Evolutionary conservation across 2,113 vertebrate genomes (phyloP).

Genomic region (Rhizomys pruinosus): DNA sequence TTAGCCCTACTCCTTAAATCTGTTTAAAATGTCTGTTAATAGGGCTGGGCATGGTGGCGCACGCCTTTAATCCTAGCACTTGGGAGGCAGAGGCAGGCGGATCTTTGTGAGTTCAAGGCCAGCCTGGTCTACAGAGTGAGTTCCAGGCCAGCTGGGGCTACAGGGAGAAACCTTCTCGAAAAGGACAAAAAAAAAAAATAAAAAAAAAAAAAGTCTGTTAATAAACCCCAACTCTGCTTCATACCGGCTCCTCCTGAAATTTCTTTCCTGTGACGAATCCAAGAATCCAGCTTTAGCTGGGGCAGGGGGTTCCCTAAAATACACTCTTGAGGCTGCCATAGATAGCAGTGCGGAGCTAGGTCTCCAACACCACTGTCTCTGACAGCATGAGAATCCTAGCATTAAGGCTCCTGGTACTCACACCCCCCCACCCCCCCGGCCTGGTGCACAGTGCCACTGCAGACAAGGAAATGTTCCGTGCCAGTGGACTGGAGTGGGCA

Average conservation of each 20-base stretch:
- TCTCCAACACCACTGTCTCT: too few relatives aligned
- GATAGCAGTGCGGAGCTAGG: too few relatives aligned
- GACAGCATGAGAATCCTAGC: background rate
- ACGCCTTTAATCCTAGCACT: too few relatives aligned
- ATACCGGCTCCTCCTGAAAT: background rate
- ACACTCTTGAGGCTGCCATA: background rate
- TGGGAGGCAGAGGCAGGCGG: too few relatives aligned
- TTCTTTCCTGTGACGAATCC: background rate
- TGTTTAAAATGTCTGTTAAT: background rate
- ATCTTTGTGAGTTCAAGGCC: too few relatives aligned
- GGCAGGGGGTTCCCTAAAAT: too few relatives aligned
- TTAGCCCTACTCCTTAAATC: background rate
- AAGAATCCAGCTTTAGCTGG: background rate
- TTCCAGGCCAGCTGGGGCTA: too few relatives aligned
- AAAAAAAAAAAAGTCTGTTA: background rate
- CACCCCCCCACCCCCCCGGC: background rate
- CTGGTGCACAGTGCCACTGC: too few relatives aligned
- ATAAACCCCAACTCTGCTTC: background rate
- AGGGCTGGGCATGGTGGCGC: too few relatives aligned
- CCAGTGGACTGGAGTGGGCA: rapidly evolving
- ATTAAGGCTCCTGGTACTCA: background rate
- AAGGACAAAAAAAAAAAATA: too few relatives aligned
- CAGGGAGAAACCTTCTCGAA: too few relatives aligned
- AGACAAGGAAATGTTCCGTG: background rate
- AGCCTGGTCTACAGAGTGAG: too few relatives aligned